Conservation (phyloP, 2,888 invertebrate species). For the Eubasilissa splendida region DNA sequence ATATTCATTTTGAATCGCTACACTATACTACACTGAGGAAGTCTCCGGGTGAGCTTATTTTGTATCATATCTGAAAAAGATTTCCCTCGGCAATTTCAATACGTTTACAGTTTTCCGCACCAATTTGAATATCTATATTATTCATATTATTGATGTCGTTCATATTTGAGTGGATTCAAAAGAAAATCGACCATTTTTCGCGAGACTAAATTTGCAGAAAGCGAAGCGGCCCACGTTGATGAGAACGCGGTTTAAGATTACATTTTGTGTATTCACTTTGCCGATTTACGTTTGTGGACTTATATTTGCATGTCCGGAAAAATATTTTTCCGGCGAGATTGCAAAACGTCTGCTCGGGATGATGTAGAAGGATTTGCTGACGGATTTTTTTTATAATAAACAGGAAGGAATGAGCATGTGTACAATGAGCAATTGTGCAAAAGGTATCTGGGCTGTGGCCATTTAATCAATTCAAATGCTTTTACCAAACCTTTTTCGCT, state of each 20-base stretch:
- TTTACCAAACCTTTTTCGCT: no score
- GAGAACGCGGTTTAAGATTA: constrained; percentile 1
- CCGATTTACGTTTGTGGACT: constrained; percentile 42
- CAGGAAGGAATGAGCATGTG: constrained; percentile 41
- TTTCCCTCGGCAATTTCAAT: constrained; percentile 21
- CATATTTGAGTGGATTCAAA: constrained; percentile 55
- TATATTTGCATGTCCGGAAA: constrained; percentile 33
- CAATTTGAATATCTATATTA: background rate
- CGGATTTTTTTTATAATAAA: constrained; percentile 49
- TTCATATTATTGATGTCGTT: constrained; percentile 41
- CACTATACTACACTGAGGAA: constrained; percentile 5
- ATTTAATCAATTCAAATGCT: no score
- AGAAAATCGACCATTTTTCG: constrained; percentile 48
- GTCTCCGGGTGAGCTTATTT: constrained; percentile 10
- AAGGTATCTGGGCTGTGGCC: background rate
- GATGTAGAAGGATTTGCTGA: constrained; percentile 53
- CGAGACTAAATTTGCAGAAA: background rate
- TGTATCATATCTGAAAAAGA: constrained; percentile 21
- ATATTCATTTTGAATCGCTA: constrained; percentile 36
- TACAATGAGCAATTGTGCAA: constrained; percentile 37
- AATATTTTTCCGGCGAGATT: constrained; percentile 51
- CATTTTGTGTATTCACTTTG: constrained; percentile 31
- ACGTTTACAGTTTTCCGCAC: constrained; percentile 28
- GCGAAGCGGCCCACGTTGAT: background rate
- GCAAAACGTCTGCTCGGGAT: constrained; percentile 43